phyloP scores from a whole-genome alignment of 2,888 invertebrate species.

The Plagiodera versicolora region DNA sequence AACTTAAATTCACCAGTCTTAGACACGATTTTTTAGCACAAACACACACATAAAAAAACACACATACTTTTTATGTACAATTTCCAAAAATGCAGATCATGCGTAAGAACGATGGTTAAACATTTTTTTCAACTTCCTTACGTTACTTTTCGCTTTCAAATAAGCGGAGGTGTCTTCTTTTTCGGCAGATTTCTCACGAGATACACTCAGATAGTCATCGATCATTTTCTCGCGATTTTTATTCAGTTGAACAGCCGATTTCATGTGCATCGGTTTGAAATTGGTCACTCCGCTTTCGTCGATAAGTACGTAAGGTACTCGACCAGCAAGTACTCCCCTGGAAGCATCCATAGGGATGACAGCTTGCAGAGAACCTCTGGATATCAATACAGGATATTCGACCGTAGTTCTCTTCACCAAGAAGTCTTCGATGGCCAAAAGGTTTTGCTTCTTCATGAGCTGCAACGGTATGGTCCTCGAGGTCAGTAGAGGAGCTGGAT shows the following conservation, averaged over 20 bases:
- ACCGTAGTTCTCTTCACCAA: slow-evolving; percentile 62
- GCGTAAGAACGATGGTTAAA: slow-evolving; percentile 43
- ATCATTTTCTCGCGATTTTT: slow-evolving; percentile 45
- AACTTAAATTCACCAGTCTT: neutral
- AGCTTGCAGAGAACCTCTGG: slow-evolving; percentile 73
- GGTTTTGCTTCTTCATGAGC: slow-evolving; percentile 68
- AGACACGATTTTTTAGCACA: slow-evolving; percentile 6
- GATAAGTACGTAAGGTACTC: slow-evolving; percentile 74
- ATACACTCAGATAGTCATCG: slow-evolving; percentile 45
- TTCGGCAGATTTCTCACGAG: slow-evolving; percentile 36
- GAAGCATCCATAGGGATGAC: slow-evolving; percentile 78
- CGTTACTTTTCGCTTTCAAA: slow-evolving; percentile 43
- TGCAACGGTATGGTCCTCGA: slow-evolving; percentile 73
- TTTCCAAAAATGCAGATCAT: slow-evolving; percentile 31
- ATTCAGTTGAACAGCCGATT: slow-evolving; percentile 61
- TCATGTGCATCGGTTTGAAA: slow-evolving; percentile 76
- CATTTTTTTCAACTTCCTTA: slow-evolving; percentile 45
- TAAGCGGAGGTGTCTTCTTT: slow-evolving; percentile 37
- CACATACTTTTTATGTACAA: slow-evolving; percentile 19
- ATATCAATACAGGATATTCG: slow-evolving; percentile 68
- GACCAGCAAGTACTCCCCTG: slow-evolving; percentile 71
- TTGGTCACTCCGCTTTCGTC: slow-evolving; percentile 76
- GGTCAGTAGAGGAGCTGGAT: slow-evolving; percentile 58
- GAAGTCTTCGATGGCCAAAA: slow-evolving; percentile 77
- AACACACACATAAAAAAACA: slow-evolving; percentile 18